Base-by-base conservation (phyloP, 2,797 vertebrate genomes). In the Anas flavirostris region DNA sequence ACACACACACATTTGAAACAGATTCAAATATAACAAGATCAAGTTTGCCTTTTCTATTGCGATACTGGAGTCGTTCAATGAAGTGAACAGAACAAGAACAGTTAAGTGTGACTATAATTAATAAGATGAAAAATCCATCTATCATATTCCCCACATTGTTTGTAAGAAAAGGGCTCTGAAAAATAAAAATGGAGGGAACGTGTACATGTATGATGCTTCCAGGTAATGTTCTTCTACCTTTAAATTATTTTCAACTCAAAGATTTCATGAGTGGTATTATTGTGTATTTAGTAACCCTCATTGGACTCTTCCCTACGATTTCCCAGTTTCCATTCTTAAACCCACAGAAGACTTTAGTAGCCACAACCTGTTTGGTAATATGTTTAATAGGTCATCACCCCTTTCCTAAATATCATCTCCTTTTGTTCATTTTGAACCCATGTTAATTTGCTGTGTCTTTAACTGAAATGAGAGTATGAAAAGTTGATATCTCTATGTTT, bases 401-500 rank as follows among this genome's bases (percentile, higher is more conserved):
- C 6, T 67, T 84, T 76, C 8, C 21, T 19, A 37, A 46, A 6
- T 72, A 79, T 48, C 9, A 55, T 62, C 3, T 68, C 10, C 35
- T 77, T 85, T 56, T 37, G 3, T n/a, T 28, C 52, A 3, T 31
- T 35, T 82, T 52, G n/a, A 87, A 63, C 16, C n/a, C 59, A 5
- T 15, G 3, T 35, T 68, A 7, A n/a, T 69, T 70, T 50, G 22
- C 31, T 78, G n/a, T 39, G 5, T 12, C 12, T 76, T 79, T 31
- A 69, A 11, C 5, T 4, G 28, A 43, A 46, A 81, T 48, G 52
- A 52, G 13, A 16, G 4, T 10, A 7, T 53, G 60, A 26, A 43
- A 82, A 89, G 6, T 13, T 56, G 8, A 22, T 76, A 26, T 3
- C 29, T 67, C 23, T 35, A 10, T 0, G 0, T 16, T 66, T 7